These are phyloP conservation scores for Pseudeuparius sepicola DNA, from an alignment of 2,888 invertebrate species.

Conservation along the genomic window DNA sequence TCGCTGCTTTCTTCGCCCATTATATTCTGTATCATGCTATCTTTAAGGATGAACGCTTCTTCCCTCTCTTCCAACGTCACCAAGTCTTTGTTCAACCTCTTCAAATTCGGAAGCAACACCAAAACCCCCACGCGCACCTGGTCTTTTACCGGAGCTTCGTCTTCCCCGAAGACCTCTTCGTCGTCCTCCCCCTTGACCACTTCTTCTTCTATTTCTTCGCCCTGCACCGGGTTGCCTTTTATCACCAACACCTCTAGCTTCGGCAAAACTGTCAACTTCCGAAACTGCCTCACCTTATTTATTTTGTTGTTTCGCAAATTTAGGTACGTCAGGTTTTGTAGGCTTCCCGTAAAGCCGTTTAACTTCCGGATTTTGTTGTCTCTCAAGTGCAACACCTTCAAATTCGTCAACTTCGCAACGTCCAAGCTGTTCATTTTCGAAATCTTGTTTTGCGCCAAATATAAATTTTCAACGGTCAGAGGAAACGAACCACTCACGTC, in stretches of 20 bases:
- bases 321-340: slow-evolving; percentile 43
- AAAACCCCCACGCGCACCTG: slow-evolving; percentile 34
- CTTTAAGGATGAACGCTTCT: slow-evolving; percentile 26
- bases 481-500: slow-evolving; percentile 43
- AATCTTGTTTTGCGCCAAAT: slow-evolving; percentile 41
- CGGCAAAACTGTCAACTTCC: slow-evolving; percentile 43
- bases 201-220: slow-evolving; percentile 21
- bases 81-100: slow-evolving; percentile 45
- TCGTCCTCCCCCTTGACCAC: slow-evolving; percentile 18
- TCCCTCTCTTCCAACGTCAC: slow-evolving; percentile 45
- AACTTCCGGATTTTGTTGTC: slow-evolving; percentile 51
- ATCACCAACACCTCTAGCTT: slow-evolving; percentile 44
- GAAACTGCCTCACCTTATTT: slow-evolving; percentile 42
- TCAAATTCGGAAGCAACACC: slow-evolving; percentile 44
- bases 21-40: slow-evolving; percentile 30
- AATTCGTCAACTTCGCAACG: slow-evolving; percentile 46
- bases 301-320: slow-evolving; percentile 50
- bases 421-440: slow-evolving; percentile 37
- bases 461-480: slow-evolving; percentile 55
- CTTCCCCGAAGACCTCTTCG: slow-evolving; percentile 30
- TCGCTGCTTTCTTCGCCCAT: slow-evolving; percentile 34
- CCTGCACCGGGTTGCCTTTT: slow-evolving; percentile 43
- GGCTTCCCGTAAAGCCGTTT: slow-evolving; percentile 41
- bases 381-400: slow-evolving; percentile 63
- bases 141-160: slow-evolving; percentile 34